Conservation (phyloP, 2,888 invertebrate genomes). For the Eustalomyia histrio region DNA sequence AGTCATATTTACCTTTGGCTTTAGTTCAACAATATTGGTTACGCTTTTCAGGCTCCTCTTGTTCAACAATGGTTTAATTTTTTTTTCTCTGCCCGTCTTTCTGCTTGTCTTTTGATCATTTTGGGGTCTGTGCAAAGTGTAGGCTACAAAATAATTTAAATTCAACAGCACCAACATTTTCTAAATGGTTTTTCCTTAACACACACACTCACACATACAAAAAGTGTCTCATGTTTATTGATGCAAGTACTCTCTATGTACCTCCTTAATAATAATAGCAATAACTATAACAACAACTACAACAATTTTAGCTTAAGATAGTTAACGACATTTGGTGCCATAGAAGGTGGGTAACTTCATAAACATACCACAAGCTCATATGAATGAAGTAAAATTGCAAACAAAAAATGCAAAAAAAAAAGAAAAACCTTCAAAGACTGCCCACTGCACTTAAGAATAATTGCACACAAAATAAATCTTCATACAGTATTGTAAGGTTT, state of each 20-base stretch:
- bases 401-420: background rate
- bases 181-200: slow-evolving; percentile 35
- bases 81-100: background rate
- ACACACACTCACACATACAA: slow-evolving; percentile 29
- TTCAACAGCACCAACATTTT: slow-evolving; percentile 44
- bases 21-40: too few relatives aligned
- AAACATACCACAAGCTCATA: slow-evolving; percentile 38
- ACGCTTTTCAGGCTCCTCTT: too few relatives aligned
- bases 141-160: slow-evolving; percentile 60
- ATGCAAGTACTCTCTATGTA: slow-evolving; percentile 40
- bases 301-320: slow-evolving; percentile 39
- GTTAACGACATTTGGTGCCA: slow-evolving; percentile 48
- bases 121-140: slow-evolving; percentile 30
- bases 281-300: slow-evolving; percentile 22
- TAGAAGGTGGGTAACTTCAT: slow-evolving; percentile 54
- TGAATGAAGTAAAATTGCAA: slow-evolving; percentile 34
- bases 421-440: slow-evolving; percentile 52
- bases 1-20: too few relatives aligned
- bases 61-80: background rate
- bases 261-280: slow-evolving; percentile 41
- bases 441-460: slow-evolving; percentile 70
- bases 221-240: slow-evolving; percentile 60
- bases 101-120: background rate
- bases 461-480: slow-evolving; percentile 74
- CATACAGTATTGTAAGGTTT: slow-evolving; percentile 39